Percentiles rank a stretch among this genome's conserved stretches.
These are phyloP conservation scores for Sinelater perroti DNA, from an alignment of 2,888 invertebrate genomes.

Conservation along the genomic window DNA sequence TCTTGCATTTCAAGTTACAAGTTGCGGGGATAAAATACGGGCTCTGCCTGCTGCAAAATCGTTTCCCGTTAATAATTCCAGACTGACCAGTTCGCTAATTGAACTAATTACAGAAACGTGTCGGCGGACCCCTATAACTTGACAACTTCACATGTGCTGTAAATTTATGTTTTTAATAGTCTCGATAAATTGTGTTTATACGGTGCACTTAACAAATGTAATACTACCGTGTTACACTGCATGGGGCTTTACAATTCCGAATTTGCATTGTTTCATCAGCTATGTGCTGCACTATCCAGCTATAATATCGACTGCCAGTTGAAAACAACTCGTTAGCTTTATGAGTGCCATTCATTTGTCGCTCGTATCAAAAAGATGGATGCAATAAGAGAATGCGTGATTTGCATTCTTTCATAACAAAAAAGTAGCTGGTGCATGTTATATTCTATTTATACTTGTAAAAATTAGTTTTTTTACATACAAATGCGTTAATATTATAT, in stretches of 20 bases:
- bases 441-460: no score
- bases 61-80: conserved; percentile 41
- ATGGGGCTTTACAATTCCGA: conserved; percentile 43
- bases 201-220: conserved; percentile 56
- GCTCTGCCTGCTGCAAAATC: conserved; percentile 17
- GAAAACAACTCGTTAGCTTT: conserved; percentile 28
- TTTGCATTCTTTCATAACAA: no score
- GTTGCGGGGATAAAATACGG: conserved; percentile 16
- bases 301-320: conserved; percentile 27
- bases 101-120: conserved; percentile 61
- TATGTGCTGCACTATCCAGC: conserved; percentile 41
- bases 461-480: no score
- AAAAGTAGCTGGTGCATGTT: no score
- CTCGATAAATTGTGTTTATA: conserved; percentile 59
- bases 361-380: no score
- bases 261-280: conserved; percentile 44
- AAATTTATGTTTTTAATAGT: conserved; percentile 61
- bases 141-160: conserved; percentile 59
- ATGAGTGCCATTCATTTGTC: conserved; percentile 17
- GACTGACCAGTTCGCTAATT: conserved; percentile 59
- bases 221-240: conserved; percentile 48
- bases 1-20: conserved; percentile 24
- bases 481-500: no score
- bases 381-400: no score
- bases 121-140: conserved; percentile 57